A percentile compares a stretch with the other conserved stretches of the same genome.
Evolutionary conservation across 1,140 invertebrate species (phyloP).

Genomic region (Sitophilus oryzae): DNA sequence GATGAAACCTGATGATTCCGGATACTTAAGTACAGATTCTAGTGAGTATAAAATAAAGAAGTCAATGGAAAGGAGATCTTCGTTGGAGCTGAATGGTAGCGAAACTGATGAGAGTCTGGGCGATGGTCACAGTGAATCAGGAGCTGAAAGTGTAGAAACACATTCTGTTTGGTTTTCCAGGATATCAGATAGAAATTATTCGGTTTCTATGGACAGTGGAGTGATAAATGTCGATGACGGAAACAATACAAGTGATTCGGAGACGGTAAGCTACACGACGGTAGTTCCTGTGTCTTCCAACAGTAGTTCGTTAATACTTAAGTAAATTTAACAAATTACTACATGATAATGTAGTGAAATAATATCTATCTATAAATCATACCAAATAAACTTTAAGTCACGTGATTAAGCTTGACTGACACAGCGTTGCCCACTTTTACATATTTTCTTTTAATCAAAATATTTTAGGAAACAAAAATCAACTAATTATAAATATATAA

Average conservation of each 20-base stretch:
- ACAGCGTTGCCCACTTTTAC: too few relatives aligned
- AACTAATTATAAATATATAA: too few relatives aligned
- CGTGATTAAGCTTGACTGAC: too few relatives aligned
- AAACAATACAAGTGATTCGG: slow-evolving; percentile 43
- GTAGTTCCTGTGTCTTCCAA: slow-evolving; percentile 36
- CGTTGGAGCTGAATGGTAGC: slow-evolving; percentile 50
- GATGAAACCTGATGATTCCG: slow-evolving; percentile 55
- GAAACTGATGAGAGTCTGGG: slow-evolving; percentile 66
- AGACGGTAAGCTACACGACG: slow-evolving; percentile 48
- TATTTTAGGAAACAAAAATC: too few relatives aligned
- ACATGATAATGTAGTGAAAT: too few relatives aligned
- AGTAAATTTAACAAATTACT: too few relatives aligned
- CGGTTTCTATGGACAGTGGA: slow-evolving; percentile 24
- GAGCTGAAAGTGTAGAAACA: slow-evolving; percentile 75
- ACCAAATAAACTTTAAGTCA: too few relatives aligned
- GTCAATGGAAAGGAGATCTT: not conserved
- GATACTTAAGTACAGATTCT: slow-evolving; percentile 72
- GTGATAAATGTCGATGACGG: slow-evolving; percentile 22
- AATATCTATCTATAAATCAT: too few relatives aligned
- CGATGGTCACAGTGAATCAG: slow-evolving; percentile 74
- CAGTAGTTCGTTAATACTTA: not conserved
- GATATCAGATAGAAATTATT: slow-evolving; percentile 17
- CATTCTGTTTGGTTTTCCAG: slow-evolving; percentile 67
- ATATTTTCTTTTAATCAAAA: too few relatives aligned
- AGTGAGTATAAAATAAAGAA: slow-evolving; percentile 45